Base-by-base conservation (phyloP, 2,113 vertebrate species). In the Takifugu flavidus region DNA sequence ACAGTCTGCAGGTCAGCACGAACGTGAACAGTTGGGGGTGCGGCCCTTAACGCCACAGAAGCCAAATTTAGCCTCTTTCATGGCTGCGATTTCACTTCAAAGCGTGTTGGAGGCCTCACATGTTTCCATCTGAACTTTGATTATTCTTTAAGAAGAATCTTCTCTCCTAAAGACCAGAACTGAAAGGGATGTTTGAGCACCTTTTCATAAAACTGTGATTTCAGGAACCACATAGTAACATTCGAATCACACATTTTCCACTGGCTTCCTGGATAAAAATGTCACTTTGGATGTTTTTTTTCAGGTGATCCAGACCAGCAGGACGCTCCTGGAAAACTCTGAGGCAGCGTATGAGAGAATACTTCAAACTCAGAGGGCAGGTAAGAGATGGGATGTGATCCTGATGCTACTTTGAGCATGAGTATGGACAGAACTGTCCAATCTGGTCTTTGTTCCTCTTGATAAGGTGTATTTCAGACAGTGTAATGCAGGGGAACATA, bases 251-350 rank as follows among this genome's bases (percentile, higher is more conserved):
- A 69, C 53, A 67, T 53, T 56, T 70, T 67, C 43, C 27, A 25
- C 59, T 68, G 42, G 34, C 67, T 69, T 61, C 69, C 63, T 49
- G 68, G 51, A 54, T 51, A 60, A 55, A 69, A 51, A 67, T 56
- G 29, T 44, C 0, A 45, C 28, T 63, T 65, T 27, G 29, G 4
- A 6, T 47, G 13, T 47, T 74, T 64, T 65, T 51, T 56, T 62
- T 81, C 89, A 99, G 96, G 95, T 99, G 92, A 95, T 99, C 82
- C 94, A 96, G 85, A 94, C 93, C 62, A 93, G 95, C 82, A 94
- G 88, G 87, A 89, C 87, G 0, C 70, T 99, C 56, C 83, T 94
- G 15, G 96, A 99, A 86, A 96, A 86, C 85, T 92, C 88, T 2
- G 95, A 98, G 27, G 80, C 77, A 2, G 90, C 95, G 3, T 96